These are phyloP conservation scores for Callopanchax toddi DNA, from an alignment of 2,113 vertebrate species.

Conservation along the genomic window DNA sequence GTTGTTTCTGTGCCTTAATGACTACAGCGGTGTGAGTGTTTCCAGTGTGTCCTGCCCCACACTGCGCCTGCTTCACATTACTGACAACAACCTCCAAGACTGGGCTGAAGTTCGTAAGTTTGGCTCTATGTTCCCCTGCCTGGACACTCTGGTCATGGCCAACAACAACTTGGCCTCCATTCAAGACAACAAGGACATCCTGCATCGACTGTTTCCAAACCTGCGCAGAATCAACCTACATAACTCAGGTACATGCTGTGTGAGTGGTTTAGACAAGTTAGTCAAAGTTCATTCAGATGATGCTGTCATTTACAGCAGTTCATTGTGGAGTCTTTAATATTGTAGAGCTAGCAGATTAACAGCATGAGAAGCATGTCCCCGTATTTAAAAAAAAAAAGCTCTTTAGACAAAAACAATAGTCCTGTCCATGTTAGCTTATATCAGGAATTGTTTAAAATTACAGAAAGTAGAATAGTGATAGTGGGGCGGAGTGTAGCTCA, in stretches of 20 bases:
- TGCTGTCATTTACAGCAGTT: background rate
- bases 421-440: conserved; percentile 10
- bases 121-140: conserved; percentile 91
- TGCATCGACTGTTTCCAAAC: conserved; percentile 89
- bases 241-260: conserved; percentile 88
- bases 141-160: conserved; percentile 93
- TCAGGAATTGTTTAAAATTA: conserved; percentile 21
- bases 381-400: no score
- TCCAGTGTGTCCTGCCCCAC: conserved; percentile 88
- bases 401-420: conserved; percentile 1
- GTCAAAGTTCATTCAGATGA: background rate
- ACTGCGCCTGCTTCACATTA: conserved; percentile 95
- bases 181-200: conserved; percentile 86
- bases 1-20: conserved; percentile 98
- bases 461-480: background rate
- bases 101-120: conserved; percentile 95
- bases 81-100: conserved; percentile 94
- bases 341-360: background rate
- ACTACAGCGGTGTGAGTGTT: conserved; percentile 91
- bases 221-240: conserved; percentile 94
- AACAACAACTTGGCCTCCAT: conserved; percentile 93
- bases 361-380: conserved; percentile 9
- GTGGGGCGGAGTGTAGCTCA: no score
- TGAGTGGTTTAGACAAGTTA: no score
- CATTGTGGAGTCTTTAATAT: no score